phyloP scores from a whole-genome alignment of 1,140 invertebrate genomes.

The Drosophila serrata region DNA sequence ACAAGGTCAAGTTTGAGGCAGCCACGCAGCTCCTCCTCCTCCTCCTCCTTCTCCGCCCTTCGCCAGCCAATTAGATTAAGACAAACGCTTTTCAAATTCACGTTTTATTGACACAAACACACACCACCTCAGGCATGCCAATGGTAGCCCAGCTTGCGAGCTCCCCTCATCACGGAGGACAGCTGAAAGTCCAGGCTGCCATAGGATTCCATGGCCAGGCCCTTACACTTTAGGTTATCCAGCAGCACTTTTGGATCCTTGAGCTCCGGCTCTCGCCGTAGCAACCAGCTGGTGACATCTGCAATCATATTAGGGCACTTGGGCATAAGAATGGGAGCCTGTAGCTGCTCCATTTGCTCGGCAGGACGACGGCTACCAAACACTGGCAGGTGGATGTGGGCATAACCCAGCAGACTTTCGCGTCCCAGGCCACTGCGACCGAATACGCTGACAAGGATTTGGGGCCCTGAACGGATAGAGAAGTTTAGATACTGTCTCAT shows the following conservation, averaged over 20 bases:
- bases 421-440: conserved; percentile 74
- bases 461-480: conserved; percentile 74
- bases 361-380: conserved; percentile 45
- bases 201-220: conserved; percentile 70
- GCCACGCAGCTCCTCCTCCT: background rate
- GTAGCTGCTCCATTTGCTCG: conserved; percentile 24
- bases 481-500: background rate
- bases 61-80: conserved; percentile 70
- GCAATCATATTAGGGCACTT: conserved; percentile 72
- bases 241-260: conserved; percentile 78
- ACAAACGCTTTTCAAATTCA: conserved; percentile 61
- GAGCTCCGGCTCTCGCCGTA: conserved; percentile 76
- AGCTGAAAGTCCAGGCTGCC: conserved; percentile 65
- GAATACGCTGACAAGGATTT: conserved; percentile 83
- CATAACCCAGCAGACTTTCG: conserved; percentile 81
- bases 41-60: background rate
- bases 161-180: conserved; percentile 60
- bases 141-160: conserved; percentile 64
- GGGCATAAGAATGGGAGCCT: conserved; percentile 75
- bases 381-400: conserved; percentile 80
- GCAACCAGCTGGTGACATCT: conserved; percentile 75
- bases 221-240: conserved; percentile 76
- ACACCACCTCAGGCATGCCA: conserved; percentile 59
- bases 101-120: conserved; percentile 63
- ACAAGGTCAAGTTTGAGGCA: conserved; percentile 79